These are phyloP conservation scores for Rotaria magnacalcarata DNA, from an alignment of 2,888 invertebrate genomes.

Conservation along the genomic window DNA sequence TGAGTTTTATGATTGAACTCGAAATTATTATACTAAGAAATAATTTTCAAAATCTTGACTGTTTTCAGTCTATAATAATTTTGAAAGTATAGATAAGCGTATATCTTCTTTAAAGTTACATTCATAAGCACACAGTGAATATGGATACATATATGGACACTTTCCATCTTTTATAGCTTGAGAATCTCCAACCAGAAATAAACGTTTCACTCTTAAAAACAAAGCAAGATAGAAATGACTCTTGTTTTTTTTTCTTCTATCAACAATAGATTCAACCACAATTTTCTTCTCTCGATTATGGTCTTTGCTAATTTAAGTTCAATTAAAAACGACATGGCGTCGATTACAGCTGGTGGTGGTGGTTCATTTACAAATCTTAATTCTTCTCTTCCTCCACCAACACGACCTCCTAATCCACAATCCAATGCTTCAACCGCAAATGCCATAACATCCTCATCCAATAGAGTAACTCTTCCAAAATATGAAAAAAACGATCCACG, in stretches of 20 bases:
- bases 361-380: background rate
- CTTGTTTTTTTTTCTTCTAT: background rate
- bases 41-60: no score
- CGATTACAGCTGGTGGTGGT: background rate
- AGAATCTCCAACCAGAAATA: no score
- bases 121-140: no score
- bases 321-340: background rate
- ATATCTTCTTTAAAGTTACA: no score
- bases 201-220: no score
- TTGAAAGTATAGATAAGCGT: no score
- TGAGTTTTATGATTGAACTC: no score
- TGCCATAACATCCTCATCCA: background rate
- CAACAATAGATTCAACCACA: background rate
- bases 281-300: background rate
- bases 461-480: background rate
- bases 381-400: background rate
- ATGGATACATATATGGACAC: no score
- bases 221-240: no score
- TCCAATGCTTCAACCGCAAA: background rate
- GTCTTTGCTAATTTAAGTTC: background rate
- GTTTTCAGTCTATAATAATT: no score
- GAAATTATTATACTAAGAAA: no score
- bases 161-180: no score
- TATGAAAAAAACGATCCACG: background rate
- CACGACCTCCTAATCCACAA: background rate